Evolutionary conservation across 92 coral and sea anemone species (phyloP), one percentile per base, ranked within the genome.

Genomic region (Palythoa grandiflora): DNA sequence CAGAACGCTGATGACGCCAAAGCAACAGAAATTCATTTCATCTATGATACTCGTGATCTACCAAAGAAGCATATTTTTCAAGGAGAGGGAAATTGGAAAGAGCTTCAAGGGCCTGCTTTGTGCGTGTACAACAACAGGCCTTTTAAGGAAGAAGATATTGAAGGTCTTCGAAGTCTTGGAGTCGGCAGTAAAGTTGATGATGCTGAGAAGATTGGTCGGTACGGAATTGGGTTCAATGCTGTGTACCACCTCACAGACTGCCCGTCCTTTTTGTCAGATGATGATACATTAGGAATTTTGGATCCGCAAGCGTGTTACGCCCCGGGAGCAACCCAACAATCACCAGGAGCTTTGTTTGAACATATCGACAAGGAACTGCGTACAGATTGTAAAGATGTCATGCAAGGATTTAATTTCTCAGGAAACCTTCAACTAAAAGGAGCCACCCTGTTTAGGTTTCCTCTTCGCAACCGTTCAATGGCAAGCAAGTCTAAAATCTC

Each of bases 181-280:
- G 92, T 94, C 36, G 98, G 98, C 76, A 95, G 97, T 83, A 95
- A 95, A 68, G 71, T 85, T 15, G 95, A 94, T 1, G 90, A 93
- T 78, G 93, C 98, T 14, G 89, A 95, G n/a, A 96, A 93, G 78
- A 96, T 97, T 5, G 98, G 98, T 50, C 98, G 93, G 77, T 96
- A 94, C 79, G 98, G 98, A 0, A 94, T 96, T 79, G 98, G 98
- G 4, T 96, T 96, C 87, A 96, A 96, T 38, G 94, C 98, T 3
- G 98, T 96, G 6, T 96, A 96, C 84, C 98, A 96, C 86, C 92
- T 96, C n/a, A 96, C 98, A 21, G 98, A 96, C 68, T 94, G 98
- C 51, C 98, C 98, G 35, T 87, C 92, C 14, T 96, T 96, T 11
- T 84, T 96, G 65, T 91, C 98, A 5, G 91, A 96, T 73, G 96